Evolutionary conservation across 1,140 invertebrate genomes (phyloP).

Genomic region (Drosophila nannoptera): DNA sequence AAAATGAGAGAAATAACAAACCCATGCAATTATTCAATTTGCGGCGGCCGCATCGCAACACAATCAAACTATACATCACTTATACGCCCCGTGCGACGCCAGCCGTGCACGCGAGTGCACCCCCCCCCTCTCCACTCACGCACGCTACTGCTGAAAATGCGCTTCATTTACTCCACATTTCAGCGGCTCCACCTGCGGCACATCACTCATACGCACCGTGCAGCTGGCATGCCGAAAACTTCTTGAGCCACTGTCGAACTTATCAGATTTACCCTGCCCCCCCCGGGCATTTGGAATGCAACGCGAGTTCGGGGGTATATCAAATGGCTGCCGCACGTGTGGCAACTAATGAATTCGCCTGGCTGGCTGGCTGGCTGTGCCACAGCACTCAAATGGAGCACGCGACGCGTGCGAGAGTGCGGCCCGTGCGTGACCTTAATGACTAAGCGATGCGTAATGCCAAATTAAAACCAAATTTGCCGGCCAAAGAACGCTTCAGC

Average conservation of each 20-base stretch:
- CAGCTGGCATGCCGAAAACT: no score
- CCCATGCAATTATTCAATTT: constrained; percentile 72
- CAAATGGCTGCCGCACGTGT: constrained; percentile 24
- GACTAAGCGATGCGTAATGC: constrained; percentile 59
- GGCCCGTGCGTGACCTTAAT: constrained; percentile 14
- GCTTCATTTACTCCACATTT: background rate
- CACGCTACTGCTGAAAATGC: no score
- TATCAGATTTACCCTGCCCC: no score
- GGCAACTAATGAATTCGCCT: constrained; percentile 34
- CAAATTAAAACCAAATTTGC: constrained; percentile 56
- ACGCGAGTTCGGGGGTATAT: background rate
- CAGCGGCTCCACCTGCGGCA: no score
- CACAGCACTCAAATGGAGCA: constrained; percentile 3
- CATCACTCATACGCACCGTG: no score
- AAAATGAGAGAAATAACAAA: constrained; percentile 15
- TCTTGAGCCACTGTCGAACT: no score
- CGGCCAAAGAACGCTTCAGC: constrained; percentile 53
- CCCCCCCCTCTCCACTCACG: no score
- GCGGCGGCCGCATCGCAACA: constrained; percentile 40
- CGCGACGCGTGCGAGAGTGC: constrained; percentile 5
- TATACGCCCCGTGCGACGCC: constrained; percentile 26
- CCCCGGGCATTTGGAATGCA: no score
- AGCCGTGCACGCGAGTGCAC: background rate
- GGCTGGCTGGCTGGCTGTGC: no score
- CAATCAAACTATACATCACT: constrained; percentile 22